These are phyloP conservation scores for Brachyhypopomus gauderio DNA, from an alignment of 2,113 vertebrate species.

Conservation along the genomic window DNA sequence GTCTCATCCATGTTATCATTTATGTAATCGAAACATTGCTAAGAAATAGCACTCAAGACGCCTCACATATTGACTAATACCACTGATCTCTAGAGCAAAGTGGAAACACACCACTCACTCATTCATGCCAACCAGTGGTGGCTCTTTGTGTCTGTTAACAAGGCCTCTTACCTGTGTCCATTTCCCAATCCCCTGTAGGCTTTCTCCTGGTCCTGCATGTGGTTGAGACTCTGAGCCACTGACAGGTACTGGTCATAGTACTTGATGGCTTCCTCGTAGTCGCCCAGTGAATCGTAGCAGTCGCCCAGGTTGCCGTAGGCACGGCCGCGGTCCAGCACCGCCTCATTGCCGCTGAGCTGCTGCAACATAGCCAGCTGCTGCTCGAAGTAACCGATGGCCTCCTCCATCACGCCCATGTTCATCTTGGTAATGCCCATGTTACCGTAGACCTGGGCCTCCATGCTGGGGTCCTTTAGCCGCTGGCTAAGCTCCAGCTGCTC, in stretches of 20 bases:
- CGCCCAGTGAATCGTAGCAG: slow-evolving; percentile 91
- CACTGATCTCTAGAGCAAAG: not conserved
- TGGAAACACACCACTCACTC: too few relatives aligned
- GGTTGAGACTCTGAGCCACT: slow-evolving; percentile 89
- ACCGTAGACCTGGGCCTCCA: slow-evolving; percentile 92
- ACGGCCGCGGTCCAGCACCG: slow-evolving; percentile 85
- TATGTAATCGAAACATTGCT: too few relatives aligned
- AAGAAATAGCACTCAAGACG: not conserved
- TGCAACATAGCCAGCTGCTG: slow-evolving; percentile 94
- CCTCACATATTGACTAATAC: not conserved
- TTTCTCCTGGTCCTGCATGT: slow-evolving; percentile 91
- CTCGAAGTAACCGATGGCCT: slow-evolving; percentile 93
- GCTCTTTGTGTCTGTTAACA: not conserved
- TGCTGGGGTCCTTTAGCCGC: slow-evolving; percentile 84
- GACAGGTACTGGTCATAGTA: slow-evolving; percentile 92
- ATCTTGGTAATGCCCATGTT: slow-evolving; percentile 98
- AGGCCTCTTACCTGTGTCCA: slow-evolving; percentile 84
- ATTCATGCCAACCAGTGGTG: not conserved
- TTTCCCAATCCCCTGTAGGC: slow-evolving; percentile 92
- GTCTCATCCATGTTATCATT: too few relatives aligned
- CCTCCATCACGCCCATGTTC: slow-evolving; percentile 94
- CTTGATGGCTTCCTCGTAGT: slow-evolving; percentile 92
- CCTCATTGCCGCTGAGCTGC: slow-evolving; percentile 86
- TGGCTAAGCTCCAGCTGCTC: slow-evolving; percentile 89
- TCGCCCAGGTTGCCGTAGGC: slow-evolving; percentile 92